Conservation (phyloP, 2,797 vertebrate species). For the Enoplosus armatus region DNA sequence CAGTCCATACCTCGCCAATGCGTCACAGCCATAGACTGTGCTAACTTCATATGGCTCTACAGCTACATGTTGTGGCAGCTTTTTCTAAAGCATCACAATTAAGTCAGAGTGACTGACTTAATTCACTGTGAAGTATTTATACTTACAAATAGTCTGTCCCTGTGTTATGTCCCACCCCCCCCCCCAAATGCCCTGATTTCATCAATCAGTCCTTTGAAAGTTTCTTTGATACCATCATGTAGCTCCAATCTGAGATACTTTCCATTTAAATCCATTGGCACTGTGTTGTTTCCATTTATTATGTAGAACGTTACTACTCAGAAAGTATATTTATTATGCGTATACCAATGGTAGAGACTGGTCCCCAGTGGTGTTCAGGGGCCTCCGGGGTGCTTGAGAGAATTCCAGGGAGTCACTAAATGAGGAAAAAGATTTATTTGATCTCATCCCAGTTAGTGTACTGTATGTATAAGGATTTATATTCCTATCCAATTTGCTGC, state of each 20-base stretch:
- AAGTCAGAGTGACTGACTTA: conserved; percentile 3
- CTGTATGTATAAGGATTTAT: neutral
- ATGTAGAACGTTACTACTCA: neutral
- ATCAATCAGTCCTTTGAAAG: conserved; percentile 23
- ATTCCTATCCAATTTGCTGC: neutral
- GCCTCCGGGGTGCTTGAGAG: neutral
- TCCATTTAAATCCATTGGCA: conserved; percentile 32
- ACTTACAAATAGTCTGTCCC: neutral
- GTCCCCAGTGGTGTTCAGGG: neutral
- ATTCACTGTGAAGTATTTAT: conserved; percentile 5
- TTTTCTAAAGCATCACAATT: conserved; percentile 8
- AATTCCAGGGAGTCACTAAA: neutral
- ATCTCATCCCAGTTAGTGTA: neutral
- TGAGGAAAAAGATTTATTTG: conserved; percentile 3
- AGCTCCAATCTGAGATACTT: neutral
- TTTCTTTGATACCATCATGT: conserved; percentile 9
- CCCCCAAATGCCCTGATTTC: conserved; percentile 2
- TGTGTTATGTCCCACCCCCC: neutral
- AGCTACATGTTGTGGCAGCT: neutral
- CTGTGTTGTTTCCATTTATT: conserved; percentile 5
- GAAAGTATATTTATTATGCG: neutral
- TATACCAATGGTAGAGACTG: neutral
- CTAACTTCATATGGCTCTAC: neutral
- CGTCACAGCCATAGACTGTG: no score
- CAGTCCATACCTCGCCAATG: no score